Evolutionary conservation across 2,888 invertebrate species (phyloP).

Genomic region (Agriopis aurantiaria): DNA sequence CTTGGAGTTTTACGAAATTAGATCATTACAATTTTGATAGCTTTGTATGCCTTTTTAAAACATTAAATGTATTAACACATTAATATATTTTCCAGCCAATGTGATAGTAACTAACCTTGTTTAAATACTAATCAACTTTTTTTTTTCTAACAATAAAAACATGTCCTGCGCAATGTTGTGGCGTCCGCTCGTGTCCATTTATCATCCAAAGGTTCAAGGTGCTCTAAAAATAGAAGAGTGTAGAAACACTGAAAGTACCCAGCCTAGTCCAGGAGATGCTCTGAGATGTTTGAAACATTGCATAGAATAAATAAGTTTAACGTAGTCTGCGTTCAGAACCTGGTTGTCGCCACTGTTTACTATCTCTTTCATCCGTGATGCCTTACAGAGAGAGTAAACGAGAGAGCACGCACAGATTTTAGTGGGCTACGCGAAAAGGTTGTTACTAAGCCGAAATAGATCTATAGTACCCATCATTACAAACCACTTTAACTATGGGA

Average conservation of each 20-base stretch:
- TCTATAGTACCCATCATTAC: no score
- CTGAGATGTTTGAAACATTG: not conserved
- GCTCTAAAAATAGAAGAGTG: conserved; percentile 1
- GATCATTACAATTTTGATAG: not conserved
- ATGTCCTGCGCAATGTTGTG: conserved; percentile 76
- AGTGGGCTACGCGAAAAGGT: no score
- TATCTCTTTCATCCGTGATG: no score
- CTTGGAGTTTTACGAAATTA: not conserved
- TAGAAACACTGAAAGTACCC: conserved; percentile 43
- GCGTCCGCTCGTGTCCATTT: conserved; percentile 80
- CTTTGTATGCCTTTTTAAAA: conserved; percentile 27
- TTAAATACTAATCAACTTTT: conserved; percentile 22
- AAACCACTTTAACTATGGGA: no score
- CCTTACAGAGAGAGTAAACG: no score
- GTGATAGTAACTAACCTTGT: conserved; percentile 17
- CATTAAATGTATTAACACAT: not conserved
- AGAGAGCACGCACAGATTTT: no score
- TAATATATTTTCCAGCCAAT: conserved; percentile 22
- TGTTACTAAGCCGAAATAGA: no score
- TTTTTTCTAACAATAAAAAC: conserved; percentile 52
- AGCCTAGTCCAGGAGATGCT: conserved; percentile 22
- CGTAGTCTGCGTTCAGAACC: not conserved
- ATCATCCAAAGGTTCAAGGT: conserved; percentile 51
- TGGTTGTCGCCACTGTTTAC: no score
- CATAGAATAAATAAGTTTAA: conserved; percentile 1